Evolutionary conservation across 2,888 invertebrate genomes (phyloP).

Genomic region (Drosophila villosipedis): DNA sequence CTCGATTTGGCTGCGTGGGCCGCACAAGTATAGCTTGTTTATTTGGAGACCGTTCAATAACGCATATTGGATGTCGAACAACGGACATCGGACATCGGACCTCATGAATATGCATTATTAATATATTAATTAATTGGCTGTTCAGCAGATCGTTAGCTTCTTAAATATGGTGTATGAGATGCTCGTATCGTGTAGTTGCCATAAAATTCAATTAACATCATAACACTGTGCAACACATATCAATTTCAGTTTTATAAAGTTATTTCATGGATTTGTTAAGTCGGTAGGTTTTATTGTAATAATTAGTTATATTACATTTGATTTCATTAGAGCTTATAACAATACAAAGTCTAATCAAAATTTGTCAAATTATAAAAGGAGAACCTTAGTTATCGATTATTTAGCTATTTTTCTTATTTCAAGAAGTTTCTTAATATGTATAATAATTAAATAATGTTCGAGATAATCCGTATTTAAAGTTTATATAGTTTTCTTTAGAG

Average conservation of each 20-base stretch:
- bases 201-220: conserved; percentile 58
- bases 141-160: conserved; percentile 72
- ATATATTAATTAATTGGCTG: conserved; percentile 69
- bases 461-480: background rate
- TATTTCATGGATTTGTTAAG: background rate
- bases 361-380: background rate
- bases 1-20: conserved; percentile 48
- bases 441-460: background rate
- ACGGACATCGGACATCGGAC: conserved; percentile 48
- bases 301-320: background rate
- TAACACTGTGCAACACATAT: conserved; percentile 46
- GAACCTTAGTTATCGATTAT: background rate
- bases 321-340: background rate
- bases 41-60: conserved; percentile 18
- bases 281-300: background rate
- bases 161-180: conserved; percentile 42
- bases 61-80: conserved; percentile 22
- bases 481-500: background rate
- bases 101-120: conserved; percentile 73
- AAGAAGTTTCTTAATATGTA: background rate
- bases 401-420: background rate
- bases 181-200: conserved; percentile 53
- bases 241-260: background rate
- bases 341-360: background rate
- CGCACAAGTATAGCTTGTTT: background rate